These are phyloP conservation scores for Asbolus verrucosus DNA, from an alignment of 1,140 invertebrate genomes.

Conservation along the genomic window DNA sequence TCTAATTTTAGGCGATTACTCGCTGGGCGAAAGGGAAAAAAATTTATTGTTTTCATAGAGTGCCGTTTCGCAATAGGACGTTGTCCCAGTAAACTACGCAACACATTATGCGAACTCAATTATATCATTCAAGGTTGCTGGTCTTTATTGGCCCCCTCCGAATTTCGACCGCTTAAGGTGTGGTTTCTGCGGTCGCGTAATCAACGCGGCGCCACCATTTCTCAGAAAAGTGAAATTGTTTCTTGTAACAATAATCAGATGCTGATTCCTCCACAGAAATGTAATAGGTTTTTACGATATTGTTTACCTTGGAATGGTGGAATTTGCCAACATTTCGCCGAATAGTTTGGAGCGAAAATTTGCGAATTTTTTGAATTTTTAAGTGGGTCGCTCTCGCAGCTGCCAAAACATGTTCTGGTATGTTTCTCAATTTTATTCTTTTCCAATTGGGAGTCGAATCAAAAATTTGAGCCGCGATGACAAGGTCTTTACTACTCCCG, in stretches of 20 bases:
- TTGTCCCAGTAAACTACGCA: slow-evolving; percentile 44
- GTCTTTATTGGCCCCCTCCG: no score
- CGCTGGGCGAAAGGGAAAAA: slow-evolving; percentile 26
- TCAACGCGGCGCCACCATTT: neutral
- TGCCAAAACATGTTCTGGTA: no score
- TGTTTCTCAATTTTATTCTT: no score
- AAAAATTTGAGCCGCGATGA: no score
- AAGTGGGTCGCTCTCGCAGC: no score
- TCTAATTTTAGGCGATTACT: slow-evolving; percentile 41
- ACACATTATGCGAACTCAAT: slow-evolving; percentile 20
- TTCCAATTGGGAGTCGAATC: no score
- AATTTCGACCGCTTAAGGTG: slow-evolving; percentile 25
- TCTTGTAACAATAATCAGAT: neutral
- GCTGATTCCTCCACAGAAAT: neutral
- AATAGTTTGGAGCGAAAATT: no score
- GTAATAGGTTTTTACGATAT: no score
- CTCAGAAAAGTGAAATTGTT: neutral
- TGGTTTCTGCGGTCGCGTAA: neutral
- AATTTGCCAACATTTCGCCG: no score
- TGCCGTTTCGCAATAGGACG: slow-evolving; percentile 28
- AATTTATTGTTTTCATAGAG: neutral
- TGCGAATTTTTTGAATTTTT: no score
- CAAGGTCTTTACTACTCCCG: no score
- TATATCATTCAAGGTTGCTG: slow-evolving; percentile 15
- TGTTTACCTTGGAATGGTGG: no score